Evolutionary conservation across 2,113 vertebrate species (phyloP), one percentile per base, ranked within the genome.

Genomic region (Sapajus apella): DNA sequence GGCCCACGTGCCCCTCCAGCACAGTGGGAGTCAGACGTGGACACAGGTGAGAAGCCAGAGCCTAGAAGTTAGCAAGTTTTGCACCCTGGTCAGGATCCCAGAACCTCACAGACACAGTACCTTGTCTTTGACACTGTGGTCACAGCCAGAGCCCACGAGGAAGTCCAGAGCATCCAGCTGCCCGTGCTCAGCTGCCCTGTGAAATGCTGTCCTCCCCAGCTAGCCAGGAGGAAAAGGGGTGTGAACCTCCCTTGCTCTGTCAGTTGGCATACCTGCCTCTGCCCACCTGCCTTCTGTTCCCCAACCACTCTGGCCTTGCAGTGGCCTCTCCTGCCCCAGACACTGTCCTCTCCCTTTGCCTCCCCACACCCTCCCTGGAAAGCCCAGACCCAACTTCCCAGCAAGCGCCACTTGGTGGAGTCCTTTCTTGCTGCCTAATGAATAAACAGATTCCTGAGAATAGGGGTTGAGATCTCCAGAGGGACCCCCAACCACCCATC

Each of bases 171-270:
- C 99, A 11, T 99, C 99, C 95, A 99, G 90, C 40, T 98, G 98
- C 64, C 99, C 99, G 0, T 98, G 91, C 93, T 99, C 99, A 32
- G 99, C 98, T 0, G 99, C 99, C 97, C 99, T 96, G 89, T 99
- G 99, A 92, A 99, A 99, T 0, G 99, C 99, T 0, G 99, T 99
- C 98, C 98, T 99, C 52, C 99, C 99, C 95, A 98, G 95, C 99
- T 97, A 86, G 14, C 43, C 12, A 4, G 89, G 30, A 56, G 86
- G 90, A 96, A 12, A 90, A 52, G 45, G 35, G 94, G 37, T 94
- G 75, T 94, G 6, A 96, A 0, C 7, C 13, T 56, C 43, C 13
- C 32, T 17, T 0, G 0, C 10, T 35, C 86, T 30, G 43, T 32
- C 6, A 25, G n/a, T 3, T 35, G n/a, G 56, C n/a, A 14, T 3